Evolutionary conservation across 2,113 vertebrate genomes (phyloP), one percentile per base, ranked within the genome.

Genomic region (Rhombomys opimus): DNA sequence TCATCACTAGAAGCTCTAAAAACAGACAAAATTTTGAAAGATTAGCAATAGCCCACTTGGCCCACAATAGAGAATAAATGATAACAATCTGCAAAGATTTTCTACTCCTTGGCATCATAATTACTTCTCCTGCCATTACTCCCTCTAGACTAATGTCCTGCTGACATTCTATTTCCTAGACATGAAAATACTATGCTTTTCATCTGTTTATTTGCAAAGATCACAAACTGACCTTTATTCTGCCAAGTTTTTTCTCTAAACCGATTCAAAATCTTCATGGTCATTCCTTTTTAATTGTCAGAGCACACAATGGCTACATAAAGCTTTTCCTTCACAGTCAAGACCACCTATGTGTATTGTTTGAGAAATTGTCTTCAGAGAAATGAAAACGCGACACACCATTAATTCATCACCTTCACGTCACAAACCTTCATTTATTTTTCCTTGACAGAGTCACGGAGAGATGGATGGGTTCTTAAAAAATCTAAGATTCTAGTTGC

Each of bases 161-260:
- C 52, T 59, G 27, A 90, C 61, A 57, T 5, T 87, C 32, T 67
- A 68, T 86, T 93, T 63, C 91, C 76, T 46, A 89, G 63, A 17
- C 54, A 86, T 20, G 41, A 91, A 95, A 93, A 78, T 18, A 10
- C 63, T 84, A 17, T 25, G 27, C 2, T 0, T 27, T 80, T 87
- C 22, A 20, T n/a, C 87, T 85, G 35, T 32, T 73, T 94, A 89
- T 68, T 88, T 93, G 20, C 92, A 96, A 94, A 95, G 85, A 95
- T 1, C 2, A 52, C 59, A 94, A 61, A 93, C 14, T 52, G 9
- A n/a, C 4, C 18, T 90, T 89, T 68, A 90, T 77, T 91, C 1
- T 65, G 10, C 8, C 85, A 75, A 10, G n/a, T 95, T 70, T 88
- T 30, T 94, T 13, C 25, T 89, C 50, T 75, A 41, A 52, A 52